Conservation (phyloP, 1,140 invertebrate species). For the Ridgeia piscesae region DNA sequence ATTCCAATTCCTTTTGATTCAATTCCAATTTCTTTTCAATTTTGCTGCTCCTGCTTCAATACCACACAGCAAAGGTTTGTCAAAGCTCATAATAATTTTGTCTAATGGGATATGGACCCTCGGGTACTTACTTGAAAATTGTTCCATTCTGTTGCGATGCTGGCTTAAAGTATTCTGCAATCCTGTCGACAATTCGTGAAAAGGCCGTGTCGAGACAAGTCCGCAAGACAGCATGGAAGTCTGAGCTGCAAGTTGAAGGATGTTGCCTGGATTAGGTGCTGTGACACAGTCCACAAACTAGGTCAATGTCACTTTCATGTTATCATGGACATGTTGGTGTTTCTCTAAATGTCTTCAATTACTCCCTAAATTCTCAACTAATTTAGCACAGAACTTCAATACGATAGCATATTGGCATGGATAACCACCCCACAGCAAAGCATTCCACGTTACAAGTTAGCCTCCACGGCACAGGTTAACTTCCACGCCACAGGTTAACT, state of each 20-base stretch:
- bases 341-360: too few species aligned
- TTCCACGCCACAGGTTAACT: too few species aligned
- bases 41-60: too few species aligned
- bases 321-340: neutral
- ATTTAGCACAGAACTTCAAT: too few species aligned
- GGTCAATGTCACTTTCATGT: neutral
- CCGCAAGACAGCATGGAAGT: conserved; percentile 72
- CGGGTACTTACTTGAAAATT: conserved; percentile 3
- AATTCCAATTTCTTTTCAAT: neutral
- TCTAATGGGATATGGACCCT: too few species aligned
- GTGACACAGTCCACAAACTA: neutral
- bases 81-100: too few species aligned
- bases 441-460: too few species aligned
- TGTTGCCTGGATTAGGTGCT: neutral
- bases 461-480: too few species aligned
- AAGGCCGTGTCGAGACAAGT: conserved; percentile 77
- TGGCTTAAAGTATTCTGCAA: conserved; percentile 66
- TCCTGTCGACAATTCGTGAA: conserved; percentile 74
- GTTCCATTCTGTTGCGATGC: neutral
- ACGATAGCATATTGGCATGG: too few species aligned
- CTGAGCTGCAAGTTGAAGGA: conserved; percentile 60
- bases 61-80: neutral
- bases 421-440: too few species aligned
- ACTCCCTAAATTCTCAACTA: too few species aligned
- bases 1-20: too few species aligned